Evolutionary conservation across 2,113 vertebrate species (phyloP).

Genomic region (Alaudala cheleensis): DNA sequence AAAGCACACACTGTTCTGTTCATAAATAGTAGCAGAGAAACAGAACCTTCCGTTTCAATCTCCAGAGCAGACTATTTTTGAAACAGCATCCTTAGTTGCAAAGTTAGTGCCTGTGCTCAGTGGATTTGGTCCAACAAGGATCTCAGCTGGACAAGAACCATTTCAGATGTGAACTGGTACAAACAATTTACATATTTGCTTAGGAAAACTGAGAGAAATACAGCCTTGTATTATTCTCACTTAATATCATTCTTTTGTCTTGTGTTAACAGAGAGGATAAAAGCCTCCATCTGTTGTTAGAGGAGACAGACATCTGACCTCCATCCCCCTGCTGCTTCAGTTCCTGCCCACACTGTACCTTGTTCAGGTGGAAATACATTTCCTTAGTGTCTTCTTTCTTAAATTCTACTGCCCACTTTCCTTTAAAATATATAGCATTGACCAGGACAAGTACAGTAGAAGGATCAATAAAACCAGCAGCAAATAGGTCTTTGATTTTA

Average conservation of each 20-base stretch:
- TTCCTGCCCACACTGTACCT: conserved; percentile 61
- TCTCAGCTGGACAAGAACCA: neutral
- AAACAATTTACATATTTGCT: neutral
- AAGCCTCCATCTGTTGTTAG: neutral
- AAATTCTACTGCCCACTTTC: conserved; percentile 83
- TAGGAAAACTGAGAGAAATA: neutral
- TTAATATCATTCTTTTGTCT: neutral
- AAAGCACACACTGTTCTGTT: neutral
- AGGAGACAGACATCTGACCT: neutral
- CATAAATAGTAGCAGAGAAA: neutral
- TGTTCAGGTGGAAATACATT: conserved; percentile 77
- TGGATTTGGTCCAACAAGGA: neutral
- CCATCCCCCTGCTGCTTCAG: neutral
- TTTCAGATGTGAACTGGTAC: neutral
- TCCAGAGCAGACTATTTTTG: neutral
- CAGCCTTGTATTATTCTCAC: neutral
- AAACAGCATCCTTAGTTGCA: neutral
- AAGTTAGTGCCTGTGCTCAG: neutral
- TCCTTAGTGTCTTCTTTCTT: conserved; percentile 76
- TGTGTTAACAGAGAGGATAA: neutral
- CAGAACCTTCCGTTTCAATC: neutral
- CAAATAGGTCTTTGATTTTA: conserved; percentile 88
- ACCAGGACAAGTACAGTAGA: conserved; percentile 83
- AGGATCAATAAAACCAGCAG: conserved; percentile 70
- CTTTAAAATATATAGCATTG: conserved; percentile 93